A percentile compares a stretch with the other conserved stretches of the same genome.
phyloP scores from a whole-genome alignment of 2,113 vertebrate genomes.

The Galemys pyrenaicus region DNA sequence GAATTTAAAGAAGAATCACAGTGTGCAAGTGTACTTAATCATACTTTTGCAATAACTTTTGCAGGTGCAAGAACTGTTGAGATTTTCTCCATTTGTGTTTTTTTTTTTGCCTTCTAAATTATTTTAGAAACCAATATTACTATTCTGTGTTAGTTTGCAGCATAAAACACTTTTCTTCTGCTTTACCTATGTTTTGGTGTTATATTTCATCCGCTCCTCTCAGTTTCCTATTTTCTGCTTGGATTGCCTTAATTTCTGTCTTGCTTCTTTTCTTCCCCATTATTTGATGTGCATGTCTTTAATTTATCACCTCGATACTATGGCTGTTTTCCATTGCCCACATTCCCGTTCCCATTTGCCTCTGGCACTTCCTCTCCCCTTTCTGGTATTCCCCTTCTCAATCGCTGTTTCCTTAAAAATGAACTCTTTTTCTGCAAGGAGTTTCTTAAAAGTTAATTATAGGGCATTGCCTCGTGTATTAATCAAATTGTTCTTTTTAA shows the following conservation, averaged over 20 bases:
- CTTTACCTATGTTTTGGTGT: background rate
- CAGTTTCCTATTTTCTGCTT: background rate
- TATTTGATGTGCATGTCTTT: background rate
- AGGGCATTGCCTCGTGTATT: background rate
- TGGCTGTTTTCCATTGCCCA: background rate
- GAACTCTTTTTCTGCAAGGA: background rate
- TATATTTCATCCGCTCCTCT: background rate
- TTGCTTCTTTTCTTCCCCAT: background rate
- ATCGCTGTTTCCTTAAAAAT: background rate
- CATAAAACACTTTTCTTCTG: background rate
- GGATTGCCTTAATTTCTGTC: background rate
- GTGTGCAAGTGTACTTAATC: background rate
- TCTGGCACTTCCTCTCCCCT: background rate
- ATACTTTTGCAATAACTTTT: background rate
- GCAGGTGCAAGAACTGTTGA: background rate
- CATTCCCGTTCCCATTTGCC: background rate
- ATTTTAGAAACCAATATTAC: background rate
- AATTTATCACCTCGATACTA: background rate
- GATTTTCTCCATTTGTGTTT: background rate
- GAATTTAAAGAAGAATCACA: background rate
- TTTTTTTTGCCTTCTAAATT: background rate
- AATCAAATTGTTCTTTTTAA: slow-evolving; percentile 8
- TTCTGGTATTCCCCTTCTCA: background rate
- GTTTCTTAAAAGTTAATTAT: background rate
- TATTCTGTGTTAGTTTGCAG: background rate